Percentiles rank a stretch among this genome's conserved stretches.
These are phyloP conservation scores for Chloroceryle inda DNA, from an alignment of 2,797 vertebrate genomes.

Conservation along the genomic window DNA sequence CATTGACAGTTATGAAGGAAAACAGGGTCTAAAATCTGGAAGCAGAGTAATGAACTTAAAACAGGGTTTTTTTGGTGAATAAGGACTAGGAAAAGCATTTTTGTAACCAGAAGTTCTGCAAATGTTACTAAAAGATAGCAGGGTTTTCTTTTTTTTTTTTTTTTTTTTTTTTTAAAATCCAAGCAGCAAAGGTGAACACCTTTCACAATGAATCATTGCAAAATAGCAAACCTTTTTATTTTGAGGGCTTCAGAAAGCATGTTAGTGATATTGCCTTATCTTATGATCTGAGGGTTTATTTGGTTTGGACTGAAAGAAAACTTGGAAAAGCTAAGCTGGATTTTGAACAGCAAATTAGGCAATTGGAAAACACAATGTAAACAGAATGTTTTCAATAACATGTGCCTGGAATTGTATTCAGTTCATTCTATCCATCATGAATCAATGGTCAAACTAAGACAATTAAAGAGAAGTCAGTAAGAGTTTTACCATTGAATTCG, in stretches of 20 bases:
- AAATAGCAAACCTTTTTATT: slow-evolving; percentile 53
- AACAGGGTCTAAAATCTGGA: background rate
- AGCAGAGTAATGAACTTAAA: slow-evolving; percentile 20
- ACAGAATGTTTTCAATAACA: slow-evolving; percentile 18
- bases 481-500: background rate
- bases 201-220: slow-evolving; percentile 72
- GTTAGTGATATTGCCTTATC: slow-evolving; percentile 56
- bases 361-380: slow-evolving; percentile 33
- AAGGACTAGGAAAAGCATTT: slow-evolving; percentile 38
- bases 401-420: background rate
- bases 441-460: background rate
- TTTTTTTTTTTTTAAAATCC: background rate
- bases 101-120: slow-evolving; percentile 60
- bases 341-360: slow-evolving; percentile 67
- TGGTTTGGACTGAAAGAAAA: slow-evolving; percentile 56
- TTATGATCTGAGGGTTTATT: slow-evolving; percentile 37
- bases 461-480: background rate
- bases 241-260: slow-evolving; percentile 7
- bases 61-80: background rate
- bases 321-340: slow-evolving; percentile 57
- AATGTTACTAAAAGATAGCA: slow-evolving; percentile 53
- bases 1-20: background rate
- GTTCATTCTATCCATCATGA: background rate
- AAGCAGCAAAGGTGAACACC: slow-evolving; percentile 65
- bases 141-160: background rate